Evolutionary conservation across 2,113 vertebrate genomes (phyloP).

Genomic region (Carlito syrichta): DNA sequence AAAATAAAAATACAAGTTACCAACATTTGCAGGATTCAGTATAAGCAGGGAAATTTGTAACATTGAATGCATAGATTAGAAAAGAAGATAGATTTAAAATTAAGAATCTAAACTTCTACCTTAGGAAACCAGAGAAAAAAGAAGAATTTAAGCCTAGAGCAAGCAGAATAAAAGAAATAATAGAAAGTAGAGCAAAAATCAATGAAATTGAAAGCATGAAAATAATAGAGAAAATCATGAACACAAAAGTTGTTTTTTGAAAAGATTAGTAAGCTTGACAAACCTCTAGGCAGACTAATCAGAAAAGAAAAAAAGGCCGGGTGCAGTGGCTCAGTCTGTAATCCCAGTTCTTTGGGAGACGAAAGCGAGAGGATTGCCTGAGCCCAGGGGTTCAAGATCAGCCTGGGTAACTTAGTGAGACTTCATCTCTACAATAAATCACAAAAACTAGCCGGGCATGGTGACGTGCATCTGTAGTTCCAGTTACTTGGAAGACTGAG

Average conservation of each 20-base stretch:
- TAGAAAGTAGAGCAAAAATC: neutral
- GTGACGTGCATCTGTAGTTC: no score
- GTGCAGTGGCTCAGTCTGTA: no score
- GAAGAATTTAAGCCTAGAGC: neutral
- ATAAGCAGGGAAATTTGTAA: neutral
- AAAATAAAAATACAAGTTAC: neutral
- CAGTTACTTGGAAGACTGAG: no score
- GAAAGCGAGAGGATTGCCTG: no score
- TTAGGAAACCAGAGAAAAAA: neutral
- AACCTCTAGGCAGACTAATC: neutral
- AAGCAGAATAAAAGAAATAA: neutral
- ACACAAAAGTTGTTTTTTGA: neutral
- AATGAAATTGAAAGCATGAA: neutral
- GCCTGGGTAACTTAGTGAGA: no score
- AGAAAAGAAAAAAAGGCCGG: neutral
- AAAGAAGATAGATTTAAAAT: neutral
- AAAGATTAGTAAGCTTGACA: neutral
- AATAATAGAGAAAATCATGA: neutral
- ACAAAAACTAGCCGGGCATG: no score
- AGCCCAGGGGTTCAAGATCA: no score
- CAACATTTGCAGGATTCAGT: neutral
- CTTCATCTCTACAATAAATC: no score
- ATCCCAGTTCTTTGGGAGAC: no score
- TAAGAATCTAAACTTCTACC: neutral
- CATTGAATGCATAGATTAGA: neutral